Percentiles rank a stretch among this genome's conserved stretches.
Conservation (phyloP, 2,797 vertebrate genomes). For the Onychomys torridus region DNA sequence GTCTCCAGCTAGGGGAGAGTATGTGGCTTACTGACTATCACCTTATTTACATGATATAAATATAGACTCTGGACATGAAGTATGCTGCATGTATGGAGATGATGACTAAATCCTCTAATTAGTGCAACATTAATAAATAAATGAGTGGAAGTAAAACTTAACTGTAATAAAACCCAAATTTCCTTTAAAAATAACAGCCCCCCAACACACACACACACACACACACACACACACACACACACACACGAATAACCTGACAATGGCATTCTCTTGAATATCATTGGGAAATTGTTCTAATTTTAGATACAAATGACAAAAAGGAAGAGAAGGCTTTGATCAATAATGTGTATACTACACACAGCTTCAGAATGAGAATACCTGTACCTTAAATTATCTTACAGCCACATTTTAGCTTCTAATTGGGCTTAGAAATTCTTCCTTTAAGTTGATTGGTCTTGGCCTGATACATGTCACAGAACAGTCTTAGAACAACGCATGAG, state of each 20-base stretch:
- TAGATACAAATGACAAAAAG: slow-evolving; percentile 12
- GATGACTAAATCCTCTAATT: neutral
- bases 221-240: no score
- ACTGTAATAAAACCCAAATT: neutral
- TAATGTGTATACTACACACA: neutral
- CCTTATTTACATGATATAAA: neutral
- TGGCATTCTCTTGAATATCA: neutral
- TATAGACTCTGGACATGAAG: neutral
- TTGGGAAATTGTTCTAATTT: neutral
- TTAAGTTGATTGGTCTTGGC: neutral
- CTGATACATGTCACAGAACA: neutral
- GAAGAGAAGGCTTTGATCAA: neutral
- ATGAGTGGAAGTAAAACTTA: neutral
- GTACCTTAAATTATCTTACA: neutral
- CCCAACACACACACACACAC: no score
- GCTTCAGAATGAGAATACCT: neutral
- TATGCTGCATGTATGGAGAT: neutral
- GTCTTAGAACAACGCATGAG: neutral
- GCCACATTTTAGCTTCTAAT: neutral
- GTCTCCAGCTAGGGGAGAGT: neutral
- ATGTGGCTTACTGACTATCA: neutral
- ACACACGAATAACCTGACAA: neutral
- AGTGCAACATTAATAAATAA: neutral
- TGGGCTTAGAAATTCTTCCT: neutral
- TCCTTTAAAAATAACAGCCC: neutral